phyloP scores from a whole-genome alignment of 2,113 vertebrate genomes.

The Hiodon tergisus region DNA sequence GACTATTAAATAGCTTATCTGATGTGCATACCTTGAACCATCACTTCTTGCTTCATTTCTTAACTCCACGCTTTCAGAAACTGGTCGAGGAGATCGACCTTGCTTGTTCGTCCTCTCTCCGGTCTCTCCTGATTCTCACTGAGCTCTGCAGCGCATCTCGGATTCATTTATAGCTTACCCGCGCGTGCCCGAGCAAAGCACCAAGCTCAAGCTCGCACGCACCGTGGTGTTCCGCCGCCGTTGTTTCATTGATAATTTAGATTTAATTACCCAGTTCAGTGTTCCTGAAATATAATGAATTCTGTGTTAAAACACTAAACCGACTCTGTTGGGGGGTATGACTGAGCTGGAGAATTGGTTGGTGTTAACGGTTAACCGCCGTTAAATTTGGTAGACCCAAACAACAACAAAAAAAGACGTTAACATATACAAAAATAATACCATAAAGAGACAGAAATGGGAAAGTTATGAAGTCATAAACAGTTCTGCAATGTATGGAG shows the following conservation, averaged over 20 bases:
- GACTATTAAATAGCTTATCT: background rate
- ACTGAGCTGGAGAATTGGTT: no score
- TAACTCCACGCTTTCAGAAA: background rate
- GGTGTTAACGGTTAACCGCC: no score
- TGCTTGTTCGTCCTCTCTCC: conserved; percentile 7
- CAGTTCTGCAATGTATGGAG: no score
- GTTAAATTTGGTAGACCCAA: no score
- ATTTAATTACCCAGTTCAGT: background rate
- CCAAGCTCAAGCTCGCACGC: conserved; percentile 1
- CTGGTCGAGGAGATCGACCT: background rate
- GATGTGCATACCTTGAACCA: conserved; percentile 21
- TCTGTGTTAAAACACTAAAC: no score
- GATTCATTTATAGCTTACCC: conserved; percentile 51
- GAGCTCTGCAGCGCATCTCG: conserved; percentile 37
- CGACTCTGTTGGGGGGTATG: no score
- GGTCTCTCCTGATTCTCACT: conserved; percentile 29
- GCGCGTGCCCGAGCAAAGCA: conserved; percentile 42
- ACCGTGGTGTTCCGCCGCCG: background rate
- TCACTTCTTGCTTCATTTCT: background rate
- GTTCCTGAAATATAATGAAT: background rate
- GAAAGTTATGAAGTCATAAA: no score
- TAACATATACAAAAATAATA: no score
- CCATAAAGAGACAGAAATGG: no score
- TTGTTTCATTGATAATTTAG: background rate
- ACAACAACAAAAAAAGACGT: no score